Evolutionary conservation across 2,888 invertebrate genomes (phyloP).

Genomic region (Nasonovia ribisnigri): DNA sequence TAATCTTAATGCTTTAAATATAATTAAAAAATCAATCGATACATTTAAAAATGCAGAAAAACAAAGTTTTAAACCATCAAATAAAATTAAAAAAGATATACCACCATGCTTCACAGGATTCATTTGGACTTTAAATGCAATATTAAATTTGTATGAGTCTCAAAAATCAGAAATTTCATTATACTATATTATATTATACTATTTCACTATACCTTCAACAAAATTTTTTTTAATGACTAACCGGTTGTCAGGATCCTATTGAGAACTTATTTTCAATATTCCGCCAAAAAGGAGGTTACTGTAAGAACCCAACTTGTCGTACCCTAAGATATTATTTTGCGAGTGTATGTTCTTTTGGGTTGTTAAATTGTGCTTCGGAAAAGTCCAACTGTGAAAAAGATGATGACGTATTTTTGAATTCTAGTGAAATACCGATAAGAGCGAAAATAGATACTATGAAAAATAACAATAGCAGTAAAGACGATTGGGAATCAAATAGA

Average conservation of each 20-base stretch:
- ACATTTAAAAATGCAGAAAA: constrained; percentile 65
- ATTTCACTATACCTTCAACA: background rate
- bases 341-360: constrained; percentile 38
- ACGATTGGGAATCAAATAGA: background rate
- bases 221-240: constrained; percentile 65
- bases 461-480: background rate
- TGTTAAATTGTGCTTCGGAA: constrained; percentile 16
- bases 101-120: constrained; percentile 68
- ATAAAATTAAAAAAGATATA: constrained; percentile 56
- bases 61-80: constrained; percentile 61
- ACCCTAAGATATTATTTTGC: constrained; percentile 65
- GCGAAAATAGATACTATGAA: background rate
- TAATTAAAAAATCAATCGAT: constrained; percentile 65
- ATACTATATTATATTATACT: too few relatives aligned
- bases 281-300: constrained; percentile 50
- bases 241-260: constrained; percentile 68
- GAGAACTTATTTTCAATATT: constrained; percentile 68
- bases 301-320: constrained; percentile 65
- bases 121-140: constrained; percentile 67
- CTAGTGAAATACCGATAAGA: background rate
- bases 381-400: constrained; percentile 10
- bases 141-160: constrained; percentile 67
- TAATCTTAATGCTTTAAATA: constrained; percentile 54
- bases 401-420: background rate
- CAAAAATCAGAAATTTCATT: constrained; percentile 65